These are phyloP conservation scores for Diphyllodes magnificus DNA, from an alignment of 2,113 vertebrate genomes.

Conservation along the genomic window DNA sequence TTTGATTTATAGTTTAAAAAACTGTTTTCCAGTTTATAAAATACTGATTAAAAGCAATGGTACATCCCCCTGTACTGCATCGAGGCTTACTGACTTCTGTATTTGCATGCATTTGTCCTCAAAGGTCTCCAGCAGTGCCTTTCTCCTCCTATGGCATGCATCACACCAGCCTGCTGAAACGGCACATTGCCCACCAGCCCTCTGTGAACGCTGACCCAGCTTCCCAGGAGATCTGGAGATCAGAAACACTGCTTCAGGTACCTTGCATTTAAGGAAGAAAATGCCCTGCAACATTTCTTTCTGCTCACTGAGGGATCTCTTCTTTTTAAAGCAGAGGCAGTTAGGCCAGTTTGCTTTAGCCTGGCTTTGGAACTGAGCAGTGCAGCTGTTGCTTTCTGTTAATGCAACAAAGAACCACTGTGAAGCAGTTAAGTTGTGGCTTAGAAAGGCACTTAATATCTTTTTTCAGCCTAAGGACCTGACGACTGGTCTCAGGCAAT, in stretches of 20 bases:
- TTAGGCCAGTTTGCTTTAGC: background rate
- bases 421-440: background rate
- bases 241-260: conserved; percentile 87
- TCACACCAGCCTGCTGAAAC: conserved; percentile 87
- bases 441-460: background rate
- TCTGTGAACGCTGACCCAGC: conserved; percentile 90
- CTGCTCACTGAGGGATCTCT: background rate
- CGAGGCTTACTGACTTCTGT: background rate
- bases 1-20: background rate
- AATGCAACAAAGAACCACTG: background rate
- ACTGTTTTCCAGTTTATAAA: background rate
- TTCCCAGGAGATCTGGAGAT: conserved; percentile 97
- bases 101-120: background rate
- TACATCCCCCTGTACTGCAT: background rate
- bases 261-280: background rate
- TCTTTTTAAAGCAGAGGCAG: background rate
- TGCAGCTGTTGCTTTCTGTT: background rate
- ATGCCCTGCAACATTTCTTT: background rate
- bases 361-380: background rate
- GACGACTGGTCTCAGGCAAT: background rate
- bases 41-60: background rate
- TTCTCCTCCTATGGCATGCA: conserved; percentile 87
- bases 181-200: conserved; percentile 91
- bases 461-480: background rate
- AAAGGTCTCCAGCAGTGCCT: conserved; percentile 79